Base-by-base conservation (phyloP, 1,140 invertebrate genomes). In the Pogonus chalceus region DNA sequence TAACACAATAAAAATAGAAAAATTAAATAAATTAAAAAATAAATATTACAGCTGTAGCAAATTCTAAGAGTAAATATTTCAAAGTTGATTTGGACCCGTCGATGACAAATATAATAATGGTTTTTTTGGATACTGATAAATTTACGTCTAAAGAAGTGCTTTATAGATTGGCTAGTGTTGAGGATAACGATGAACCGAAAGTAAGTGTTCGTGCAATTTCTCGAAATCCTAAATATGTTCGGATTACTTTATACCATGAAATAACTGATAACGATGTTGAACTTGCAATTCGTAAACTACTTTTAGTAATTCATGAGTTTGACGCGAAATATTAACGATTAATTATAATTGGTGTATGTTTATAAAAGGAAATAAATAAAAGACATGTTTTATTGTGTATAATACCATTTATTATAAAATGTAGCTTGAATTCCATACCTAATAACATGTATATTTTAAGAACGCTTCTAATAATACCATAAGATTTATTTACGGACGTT, bases 31-130 rank as follows among this genome's bases (percentile, higher is more conserved):
- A 31, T 31, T 31, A 14, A 31, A 31, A 31, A 31, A 4, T 4
- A 31, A 31, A 7, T 31, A 31, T 31, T 31, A 31, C 14, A 43
- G 37, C 37, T 9, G 18, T 43, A 9, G 9, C 37, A 9, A 18
- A 43, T 10, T 52, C 57, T 2, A 64, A 65, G 7, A 65, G 64
- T 2, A 55, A 63, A n/a, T 48, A 60, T 12, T 76, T 88, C 50
- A 65, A 58, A 0, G 82, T 91, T 10, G 79, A 92, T 60, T 58
- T 83, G n/a, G 65, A 74, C 2, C 74, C 64, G 2, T 73, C 86
- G 1, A 80, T 91, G 55, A 85, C 85, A 0, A 94, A 94, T 63
- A 93, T 94, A 55, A 65, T 92, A 7, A 76, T 89, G 58, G 63
- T 92, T 4, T 70, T 79, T 12, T 68, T 89, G 1, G 67, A 75